Conservation (phyloP, 2,888 invertebrate genomes). For the Micoletzkya japonica region DNA sequence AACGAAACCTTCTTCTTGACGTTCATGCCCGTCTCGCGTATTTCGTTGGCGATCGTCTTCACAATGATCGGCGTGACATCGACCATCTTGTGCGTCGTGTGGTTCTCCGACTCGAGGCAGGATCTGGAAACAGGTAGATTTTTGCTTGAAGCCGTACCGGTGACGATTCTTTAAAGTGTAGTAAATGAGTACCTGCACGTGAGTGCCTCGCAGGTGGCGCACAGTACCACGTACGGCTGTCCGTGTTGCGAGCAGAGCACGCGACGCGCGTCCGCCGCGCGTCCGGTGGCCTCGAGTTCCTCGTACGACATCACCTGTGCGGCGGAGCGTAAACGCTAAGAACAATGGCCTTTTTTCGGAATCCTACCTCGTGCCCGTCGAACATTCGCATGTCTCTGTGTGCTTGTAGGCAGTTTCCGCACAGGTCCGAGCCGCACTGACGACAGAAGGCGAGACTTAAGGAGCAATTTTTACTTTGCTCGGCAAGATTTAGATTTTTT, state of each 20-base stretch:
- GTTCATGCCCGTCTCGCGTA: neutral
- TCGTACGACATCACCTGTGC: constrained; percentile 37
- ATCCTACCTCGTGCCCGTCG: constrained; percentile 78
- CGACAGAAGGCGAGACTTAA: constrained; percentile 87
- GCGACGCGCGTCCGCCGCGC: constrained; percentile 34
- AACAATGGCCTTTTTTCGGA: neutral
- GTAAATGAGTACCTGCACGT: constrained; percentile 42
- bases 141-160: neutral
- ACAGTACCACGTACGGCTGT: constrained; percentile 39
- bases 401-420: constrained; percentile 89
- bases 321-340: neutral
- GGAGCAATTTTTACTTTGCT: neutral
- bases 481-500: neutral
- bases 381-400: constrained; percentile 96
- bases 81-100: constrained; percentile 17
- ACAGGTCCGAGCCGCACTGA: constrained; percentile 90
- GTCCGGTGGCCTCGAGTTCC: constrained; percentile 37
- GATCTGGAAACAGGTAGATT: neutral
- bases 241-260: constrained; percentile 43
- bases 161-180: constrained; percentile 26
- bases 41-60: constrained; percentile 14
- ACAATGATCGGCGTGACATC: constrained; percentile 26
- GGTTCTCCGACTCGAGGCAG: constrained; percentile 23
- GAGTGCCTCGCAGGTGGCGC: constrained; percentile 45
- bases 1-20: constrained; percentile 18